Base-by-base conservation (phyloP, 2,113 vertebrate genomes). In the Pionites leucogaster region DNA sequence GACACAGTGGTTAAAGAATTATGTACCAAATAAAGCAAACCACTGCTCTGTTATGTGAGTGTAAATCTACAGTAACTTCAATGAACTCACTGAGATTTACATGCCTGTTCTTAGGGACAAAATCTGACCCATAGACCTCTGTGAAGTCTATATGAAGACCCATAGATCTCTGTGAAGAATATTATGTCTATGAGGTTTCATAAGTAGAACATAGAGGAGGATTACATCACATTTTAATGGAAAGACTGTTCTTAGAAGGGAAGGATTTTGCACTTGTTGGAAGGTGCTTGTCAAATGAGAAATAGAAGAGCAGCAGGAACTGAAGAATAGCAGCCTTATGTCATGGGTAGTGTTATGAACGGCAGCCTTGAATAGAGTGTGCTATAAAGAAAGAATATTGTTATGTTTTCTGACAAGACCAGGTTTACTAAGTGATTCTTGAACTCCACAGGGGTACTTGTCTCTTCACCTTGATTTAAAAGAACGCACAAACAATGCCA, bases 381-480 rank as follows among this genome's bases (percentile, higher is more conserved):
- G 83, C 89, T 95, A 87, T 93, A 92, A 91, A 97, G 94, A 76
- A 95, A 94, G 91, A 93, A 97, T 97, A 95, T 81, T 93, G 93
- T 95, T 96, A 95, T 90, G 90, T 92, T 97, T 96, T 90, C 92
- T 96, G 93, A 95, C 96, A 96, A 92, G 91, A 88, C 85, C 75
- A 55, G 92, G 74, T 97, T 96, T 94, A 82, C 93, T 94, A 96
- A 97, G 95, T 94, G 91, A 92, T 95, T 96, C 96, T 96, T 96
- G 96, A 96, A 95, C 94, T 97, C 91, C 91, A 94, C 71, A 75
- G 92, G 78, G 94, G 82, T 46, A 91, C 76, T 74, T 92, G 93
- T 93, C 93, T 95, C 82, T 96, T 96, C 94, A 97, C 92, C 92
- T 94, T 93, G 92, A 91, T 97, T 95, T 96, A 95, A 95, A 96